A percentile compares a stretch with the other conserved stretches of the same genome.
phyloP scores from a whole-genome alignment of 2,888 invertebrate genomes.

The Heliconius hortense region DNA sequence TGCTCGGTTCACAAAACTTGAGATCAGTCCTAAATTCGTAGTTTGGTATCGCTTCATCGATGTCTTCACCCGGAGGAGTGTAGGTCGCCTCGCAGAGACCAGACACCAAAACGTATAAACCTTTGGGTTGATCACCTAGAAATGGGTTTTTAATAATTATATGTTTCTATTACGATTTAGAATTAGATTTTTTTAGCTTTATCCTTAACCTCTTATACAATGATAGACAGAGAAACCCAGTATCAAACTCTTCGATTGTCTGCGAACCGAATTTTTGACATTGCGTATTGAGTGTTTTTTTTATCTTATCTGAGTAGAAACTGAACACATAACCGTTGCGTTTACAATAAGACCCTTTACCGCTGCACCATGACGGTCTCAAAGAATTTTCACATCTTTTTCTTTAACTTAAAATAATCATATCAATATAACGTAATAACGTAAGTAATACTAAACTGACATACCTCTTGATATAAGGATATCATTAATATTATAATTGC shows the following conservation, averaged over 20 bases:
- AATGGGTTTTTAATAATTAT: not conserved
- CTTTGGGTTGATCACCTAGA: conserved; percentile 70
- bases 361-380: not conserved
- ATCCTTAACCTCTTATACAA: not conserved
- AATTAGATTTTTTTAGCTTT: not conserved
- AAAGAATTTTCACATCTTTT: not conserved
- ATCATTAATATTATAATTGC: conserved; percentile 68
- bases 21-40: conserved; percentile 78
- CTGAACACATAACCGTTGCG: no score
- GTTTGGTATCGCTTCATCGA: conserved; percentile 78
- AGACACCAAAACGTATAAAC: conserved; percentile 68
- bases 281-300: no score
- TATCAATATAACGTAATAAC: not conserved
- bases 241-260: not conserved
- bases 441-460: not conserved
- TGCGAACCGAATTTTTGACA: no score
- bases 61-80: conserved; percentile 64
- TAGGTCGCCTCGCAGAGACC: conserved; percentile 71
- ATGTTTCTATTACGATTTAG: not conserved
- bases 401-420: not conserved
- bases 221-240: not conserved
- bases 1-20: conserved; percentile 70
- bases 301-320: no score
- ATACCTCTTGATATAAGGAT: conserved; percentile 69
- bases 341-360: not conserved